Percentiles rank a stretch among this genome's conserved stretches.
Conservation (phyloP, 1,140 invertebrate genomes). For the Drosophila nebulosa region DNA sequence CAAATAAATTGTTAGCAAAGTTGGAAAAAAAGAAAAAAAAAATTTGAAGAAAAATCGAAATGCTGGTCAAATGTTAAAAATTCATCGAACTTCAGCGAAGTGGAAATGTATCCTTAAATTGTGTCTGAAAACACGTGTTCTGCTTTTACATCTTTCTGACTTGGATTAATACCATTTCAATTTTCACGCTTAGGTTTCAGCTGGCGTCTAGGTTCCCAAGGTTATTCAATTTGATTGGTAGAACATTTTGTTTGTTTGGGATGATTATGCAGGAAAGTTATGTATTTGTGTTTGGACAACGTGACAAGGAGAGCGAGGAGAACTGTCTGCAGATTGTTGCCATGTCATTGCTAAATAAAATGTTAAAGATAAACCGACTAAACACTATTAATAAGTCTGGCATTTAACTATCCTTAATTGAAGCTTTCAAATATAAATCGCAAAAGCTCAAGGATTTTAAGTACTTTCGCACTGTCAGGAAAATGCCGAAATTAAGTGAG, state of each 20-base stretch:
- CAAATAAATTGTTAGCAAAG: neutral
- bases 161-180: slow-evolving; percentile 69
- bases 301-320: slow-evolving; percentile 3
- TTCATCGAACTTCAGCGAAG: slow-evolving; percentile 61
- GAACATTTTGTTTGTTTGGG: slow-evolving; percentile 66
- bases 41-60: slow-evolving; percentile 25
- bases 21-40: slow-evolving; percentile 49
- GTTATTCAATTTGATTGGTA: slow-evolving; percentile 64
- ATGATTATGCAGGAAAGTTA: slow-evolving; percentile 69
- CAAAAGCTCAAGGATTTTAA: neutral
- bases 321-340: slow-evolving; percentile 18
- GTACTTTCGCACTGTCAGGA: neutral
- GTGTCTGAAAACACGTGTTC: slow-evolving; percentile 22
- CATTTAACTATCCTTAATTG: neutral
- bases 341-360: neutral
- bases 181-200: slow-evolving; percentile 60
- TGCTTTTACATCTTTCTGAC: neutral
- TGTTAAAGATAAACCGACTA: neutral
- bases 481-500: neutral
- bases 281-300: slow-evolving; percentile 20
- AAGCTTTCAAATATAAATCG: neutral
- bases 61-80: slow-evolving; percentile 65
- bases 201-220: slow-evolving; percentile 38
- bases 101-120: slow-evolving; percentile 57
- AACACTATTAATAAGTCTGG: neutral